A percentile compares a stretch with the other conserved stretches of the same genome.
Evolutionary conservation across 1,140 invertebrate species (phyloP).

Genomic region (Drosophila pseudoananassae): DNA sequence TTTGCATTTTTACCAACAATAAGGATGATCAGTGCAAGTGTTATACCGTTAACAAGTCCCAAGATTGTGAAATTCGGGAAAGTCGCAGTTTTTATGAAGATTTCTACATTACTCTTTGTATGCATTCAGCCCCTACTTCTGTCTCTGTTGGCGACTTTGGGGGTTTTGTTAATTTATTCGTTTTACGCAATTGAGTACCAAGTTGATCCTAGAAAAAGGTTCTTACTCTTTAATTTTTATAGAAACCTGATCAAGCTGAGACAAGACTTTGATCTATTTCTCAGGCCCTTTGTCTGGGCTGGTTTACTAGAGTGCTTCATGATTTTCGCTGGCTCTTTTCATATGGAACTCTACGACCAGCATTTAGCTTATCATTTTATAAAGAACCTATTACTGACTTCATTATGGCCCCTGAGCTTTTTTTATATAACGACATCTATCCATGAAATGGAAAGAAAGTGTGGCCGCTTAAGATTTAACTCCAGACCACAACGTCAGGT

Average conservation of each 20-base stretch:
- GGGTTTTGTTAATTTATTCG: conserved; percentile 29
- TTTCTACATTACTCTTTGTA: conserved; percentile 10
- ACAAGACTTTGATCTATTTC: conserved; percentile 33
- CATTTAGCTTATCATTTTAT: background rate
- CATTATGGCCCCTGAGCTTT: conserved; percentile 24
- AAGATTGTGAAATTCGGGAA: background rate
- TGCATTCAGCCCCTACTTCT: conserved; percentile 44
- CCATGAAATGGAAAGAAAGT: conserved; percentile 4
- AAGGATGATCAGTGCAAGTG: background rate
- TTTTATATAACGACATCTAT: conserved; percentile 26
- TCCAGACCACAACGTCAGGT: background rate
- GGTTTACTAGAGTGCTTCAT: conserved; percentile 10
- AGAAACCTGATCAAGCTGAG: conserved; percentile 31
- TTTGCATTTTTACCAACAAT: conserved; percentile 3
- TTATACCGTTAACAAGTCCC: accelerated
- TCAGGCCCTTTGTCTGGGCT: conserved; percentile 42
- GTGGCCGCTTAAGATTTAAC: conserved; percentile 22
- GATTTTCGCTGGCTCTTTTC: conserved; percentile 12
- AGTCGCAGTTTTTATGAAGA: background rate
- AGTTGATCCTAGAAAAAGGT: background rate
- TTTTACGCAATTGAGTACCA: conserved; percentile 20
- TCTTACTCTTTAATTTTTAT: conserved; percentile 8
- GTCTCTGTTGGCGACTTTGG: conserved; percentile 12
- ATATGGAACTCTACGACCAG: conserved; percentile 34
- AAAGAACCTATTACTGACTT: accelerated